Conservation (phyloP, 1,140 invertebrate genomes). For the Mylabris phalerata region DNA sequence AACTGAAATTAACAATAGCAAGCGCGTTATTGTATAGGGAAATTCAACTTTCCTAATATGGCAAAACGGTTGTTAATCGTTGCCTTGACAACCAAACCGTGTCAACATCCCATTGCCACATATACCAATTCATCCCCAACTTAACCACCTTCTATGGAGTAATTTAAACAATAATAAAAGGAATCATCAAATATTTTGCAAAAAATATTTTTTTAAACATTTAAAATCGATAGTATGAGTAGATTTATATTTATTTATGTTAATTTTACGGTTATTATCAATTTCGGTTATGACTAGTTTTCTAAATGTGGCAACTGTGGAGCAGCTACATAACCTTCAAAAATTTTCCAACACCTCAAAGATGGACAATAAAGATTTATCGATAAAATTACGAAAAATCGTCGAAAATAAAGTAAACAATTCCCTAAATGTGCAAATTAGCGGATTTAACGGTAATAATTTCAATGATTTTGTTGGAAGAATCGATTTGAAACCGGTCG, state of each 20-base stretch:
- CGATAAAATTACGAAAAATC: conserved; percentile 4
- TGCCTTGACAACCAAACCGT: conserved; percentile 2
- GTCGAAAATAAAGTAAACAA: conserved; percentile 4
- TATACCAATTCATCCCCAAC: no score
- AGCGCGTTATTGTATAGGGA: not conserved
- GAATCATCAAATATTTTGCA: no score
- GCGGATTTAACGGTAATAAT: not conserved
- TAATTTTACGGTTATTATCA: no score
- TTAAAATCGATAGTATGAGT: no score
- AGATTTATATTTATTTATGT: no score
- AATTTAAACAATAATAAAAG: no score
- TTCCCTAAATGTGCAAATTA: not conserved
- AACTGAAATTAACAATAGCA: conserved; percentile 2
- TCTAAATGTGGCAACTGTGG: no score
- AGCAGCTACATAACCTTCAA: not conserved
- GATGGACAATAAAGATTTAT: not conserved
- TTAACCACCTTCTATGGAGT: no score
- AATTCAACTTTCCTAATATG: conserved; percentile 12
- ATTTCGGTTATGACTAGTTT: no score
- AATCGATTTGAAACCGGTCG: conserved; percentile 1
- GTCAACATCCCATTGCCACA: not conserved
- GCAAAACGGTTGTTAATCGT: not conserved
- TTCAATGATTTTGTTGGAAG: not conserved
- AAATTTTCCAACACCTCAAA: not conserved
- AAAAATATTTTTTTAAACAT: no score